These are phyloP conservation scores for Anagrus nilaparvatae DNA, from an alignment of 1,140 invertebrate genomes.

Conservation along the genomic window DNA sequence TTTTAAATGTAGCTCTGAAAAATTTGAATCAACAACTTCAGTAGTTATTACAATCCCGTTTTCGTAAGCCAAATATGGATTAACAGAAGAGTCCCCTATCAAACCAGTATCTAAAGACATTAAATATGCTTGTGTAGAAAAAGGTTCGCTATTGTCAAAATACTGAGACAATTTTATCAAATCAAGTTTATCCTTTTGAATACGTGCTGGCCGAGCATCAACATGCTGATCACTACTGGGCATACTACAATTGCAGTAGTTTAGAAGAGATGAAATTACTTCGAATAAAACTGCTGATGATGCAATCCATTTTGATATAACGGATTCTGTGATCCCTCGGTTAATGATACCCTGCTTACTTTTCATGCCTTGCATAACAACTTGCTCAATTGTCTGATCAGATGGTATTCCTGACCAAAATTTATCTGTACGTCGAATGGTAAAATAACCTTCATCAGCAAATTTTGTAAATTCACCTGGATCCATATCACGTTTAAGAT, in stretches of 20 bases:
- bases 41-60: not conserved
- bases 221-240: conserved; percentile 12
- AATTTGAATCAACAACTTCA: not conserved
- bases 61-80: conserved; percentile 1
- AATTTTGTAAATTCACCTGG: conserved; percentile 24
- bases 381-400: too few relatives aligned
- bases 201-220: too few relatives aligned
- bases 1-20: not conserved
- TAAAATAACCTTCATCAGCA: conserved; percentile 21
- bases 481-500: conserved; percentile 20
- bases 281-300: conserved; percentile 3
- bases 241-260: conserved; percentile 12
- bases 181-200: not conserved
- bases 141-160: not conserved
- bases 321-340: conserved; percentile 20
- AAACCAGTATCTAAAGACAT: conserved; percentile 4
- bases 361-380: conserved; percentile 27
- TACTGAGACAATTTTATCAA: not conserved
- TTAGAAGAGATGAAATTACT: conserved; percentile 12
- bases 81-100: not conserved
- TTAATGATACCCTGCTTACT: conserved; percentile 23
- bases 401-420: too few relatives aligned
- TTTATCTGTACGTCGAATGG: conserved; percentile 21
- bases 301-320: too few relatives aligned
- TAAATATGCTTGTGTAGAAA: not conserved